Conservation (phyloP, 2,888 invertebrate genomes). For the Bimastos eiseni region DNA sequence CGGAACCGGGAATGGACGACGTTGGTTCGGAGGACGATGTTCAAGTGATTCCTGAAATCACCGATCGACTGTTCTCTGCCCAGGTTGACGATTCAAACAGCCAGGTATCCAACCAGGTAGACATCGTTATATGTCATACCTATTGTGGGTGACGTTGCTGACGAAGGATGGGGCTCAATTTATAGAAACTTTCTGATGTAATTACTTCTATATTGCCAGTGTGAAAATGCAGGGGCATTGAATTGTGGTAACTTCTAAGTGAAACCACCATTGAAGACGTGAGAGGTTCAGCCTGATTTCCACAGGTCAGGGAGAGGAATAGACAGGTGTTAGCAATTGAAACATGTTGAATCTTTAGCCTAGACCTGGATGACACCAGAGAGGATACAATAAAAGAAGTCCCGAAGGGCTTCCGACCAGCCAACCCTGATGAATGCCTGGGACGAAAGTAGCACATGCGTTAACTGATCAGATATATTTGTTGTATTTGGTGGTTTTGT, state of each 20-base stretch:
- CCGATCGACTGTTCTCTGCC: background rate
- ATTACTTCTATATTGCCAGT: background rate
- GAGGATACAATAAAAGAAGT: too few species aligned
- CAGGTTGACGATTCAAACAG: background rate
- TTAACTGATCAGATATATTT: too few species aligned
- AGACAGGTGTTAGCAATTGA: background rate
- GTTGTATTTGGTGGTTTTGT: too few species aligned
- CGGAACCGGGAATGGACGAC: background rate
- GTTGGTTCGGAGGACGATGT: conserved; percentile 3
- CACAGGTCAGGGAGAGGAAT: background rate
- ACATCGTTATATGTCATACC: background rate
- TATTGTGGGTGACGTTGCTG: background rate
- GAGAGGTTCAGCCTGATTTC: background rate
- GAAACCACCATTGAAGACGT: background rate
- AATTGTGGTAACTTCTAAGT: background rate
- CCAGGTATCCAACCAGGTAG: background rate
- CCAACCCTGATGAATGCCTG: too few species aligned
- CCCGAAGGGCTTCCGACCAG: too few species aligned
- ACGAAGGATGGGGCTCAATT: background rate
- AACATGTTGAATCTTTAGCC: too few species aligned
- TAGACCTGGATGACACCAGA: too few species aligned
- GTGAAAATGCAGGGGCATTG: background rate
- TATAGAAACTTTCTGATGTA: background rate
- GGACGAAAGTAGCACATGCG: too few species aligned
- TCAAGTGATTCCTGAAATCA: background rate